Base-by-base conservation (phyloP, 2,888 invertebrate species). In the Arctia plantaginis region DNA sequence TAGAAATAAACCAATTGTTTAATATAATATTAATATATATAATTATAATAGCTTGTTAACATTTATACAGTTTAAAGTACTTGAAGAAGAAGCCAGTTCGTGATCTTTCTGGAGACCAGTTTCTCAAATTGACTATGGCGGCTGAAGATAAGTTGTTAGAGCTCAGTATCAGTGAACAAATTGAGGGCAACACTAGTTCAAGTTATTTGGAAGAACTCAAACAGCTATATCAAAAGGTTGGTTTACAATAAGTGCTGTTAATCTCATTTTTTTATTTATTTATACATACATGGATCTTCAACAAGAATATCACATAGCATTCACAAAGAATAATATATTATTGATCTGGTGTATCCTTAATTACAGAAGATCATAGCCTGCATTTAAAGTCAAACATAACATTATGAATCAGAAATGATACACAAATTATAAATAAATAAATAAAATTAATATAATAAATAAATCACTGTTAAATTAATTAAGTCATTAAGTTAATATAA, bases 151-250 rank as follows among this genome's bases (percentile, higher is more conserved):
- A 98, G 83, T 93, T 98, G 30, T 87, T 98, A 1, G 97, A 97
- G n/a, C 93, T 98, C 18, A 96, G 93, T 3, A 96, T 98, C 76
- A 97, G 97, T 73, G 98, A 98, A 80, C 96, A 96, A 72, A 97
- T 98, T 67, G 98, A 98, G 87, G 98, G 98, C 4, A 97, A 98
- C 88, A 98, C 98, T 0, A 96, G 97, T 0, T 94, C 96, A 1
- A 97, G 97, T 51, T 99, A 98, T 88, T 96, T 99, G 51, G 98
- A 99, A 78, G 99, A 99, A 93, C 97, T 98, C 66, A 98, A 99
- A 87, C 98, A 98, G 84, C 94, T 98, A 3, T 98, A 98, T 88
- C 97, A 98, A 83, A 97, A 97, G 93, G 97, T 97, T 90, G 35
- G 76, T 67, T 33, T 10, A 35, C 10, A 69, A n/a, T 8, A 23